Evolutionary conservation across 2,888 invertebrate genomes (phyloP).

Genomic region (Homarus gammarus): DNA sequence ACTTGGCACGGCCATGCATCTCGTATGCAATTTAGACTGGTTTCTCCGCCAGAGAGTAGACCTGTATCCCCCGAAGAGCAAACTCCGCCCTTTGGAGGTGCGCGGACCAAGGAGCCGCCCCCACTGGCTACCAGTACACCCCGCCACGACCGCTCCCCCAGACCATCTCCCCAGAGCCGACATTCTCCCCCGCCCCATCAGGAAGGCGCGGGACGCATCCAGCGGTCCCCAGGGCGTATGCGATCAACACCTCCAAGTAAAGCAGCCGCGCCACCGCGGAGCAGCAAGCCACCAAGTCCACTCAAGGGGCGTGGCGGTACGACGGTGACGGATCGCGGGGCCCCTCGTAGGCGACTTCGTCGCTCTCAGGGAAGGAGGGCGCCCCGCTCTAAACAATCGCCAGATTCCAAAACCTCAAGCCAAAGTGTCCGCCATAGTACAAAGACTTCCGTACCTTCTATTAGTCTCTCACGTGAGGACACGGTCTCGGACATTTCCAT

Average conservation of each 20-base stretch:
- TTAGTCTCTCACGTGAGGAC: slow-evolving; percentile 43
- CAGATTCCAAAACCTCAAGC: slow-evolving; percentile 31
- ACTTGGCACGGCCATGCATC: slow-evolving; percentile 42
- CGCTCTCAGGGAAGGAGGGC: slow-evolving; percentile 50
- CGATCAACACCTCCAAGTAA: slow-evolving; percentile 4
- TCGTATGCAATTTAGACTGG: slow-evolving; percentile 24
- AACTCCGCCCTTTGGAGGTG: slow-evolving; percentile 18
- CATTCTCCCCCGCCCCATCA: slow-evolving; percentile 30
- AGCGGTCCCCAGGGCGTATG: slow-evolving; percentile 31
- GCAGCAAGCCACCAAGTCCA: slow-evolving; percentile 27
- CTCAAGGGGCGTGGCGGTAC: slow-evolving; percentile 28
- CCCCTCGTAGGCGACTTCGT: slow-evolving; percentile 58
- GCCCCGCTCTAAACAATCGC: slow-evolving; percentile 31
- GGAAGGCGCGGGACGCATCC: slow-evolving; percentile 24
- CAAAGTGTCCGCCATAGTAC: slow-evolving; percentile 56
- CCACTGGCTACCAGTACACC: slow-evolving; percentile 74
- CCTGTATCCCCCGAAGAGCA: neutral
- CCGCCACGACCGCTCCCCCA: slow-evolving; percentile 63
- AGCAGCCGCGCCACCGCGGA: slow-evolving; percentile 5
- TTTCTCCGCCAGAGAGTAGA: slow-evolving; percentile 29
- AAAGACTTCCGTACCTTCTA: slow-evolving; percentile 41
- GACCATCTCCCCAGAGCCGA: slow-evolving; percentile 14
- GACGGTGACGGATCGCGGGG: slow-evolving; percentile 58
- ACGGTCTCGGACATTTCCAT: slow-evolving; percentile 67
- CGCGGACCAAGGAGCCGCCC: slow-evolving; percentile 49